phyloP scores from a whole-genome alignment of 2,797 vertebrate species.

The Pyrocephalus nanus region DNA sequence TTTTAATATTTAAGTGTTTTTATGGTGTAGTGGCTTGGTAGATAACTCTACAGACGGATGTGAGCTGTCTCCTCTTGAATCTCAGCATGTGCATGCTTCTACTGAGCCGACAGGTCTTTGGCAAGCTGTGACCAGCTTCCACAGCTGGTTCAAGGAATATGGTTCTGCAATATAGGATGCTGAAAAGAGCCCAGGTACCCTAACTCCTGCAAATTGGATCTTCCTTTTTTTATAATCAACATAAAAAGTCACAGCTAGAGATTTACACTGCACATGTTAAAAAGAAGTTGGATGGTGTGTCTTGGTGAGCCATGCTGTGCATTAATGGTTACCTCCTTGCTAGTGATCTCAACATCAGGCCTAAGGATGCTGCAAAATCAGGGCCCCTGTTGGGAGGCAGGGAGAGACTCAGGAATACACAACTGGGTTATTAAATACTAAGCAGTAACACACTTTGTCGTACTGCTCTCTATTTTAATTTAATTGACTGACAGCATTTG shows the following conservation, averaged over 20 bases:
- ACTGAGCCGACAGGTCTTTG: rapidly evolving
- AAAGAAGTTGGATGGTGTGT: not conserved
- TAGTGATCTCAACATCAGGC: not conserved
- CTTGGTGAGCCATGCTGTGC: not conserved
- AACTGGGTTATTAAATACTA: not conserved
- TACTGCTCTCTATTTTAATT: not conserved
- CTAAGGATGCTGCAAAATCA: not conserved
- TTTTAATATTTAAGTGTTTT: not conserved
- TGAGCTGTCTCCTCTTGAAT: not conserved
- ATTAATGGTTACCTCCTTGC: not conserved
- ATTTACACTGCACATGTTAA: rapidly evolving
- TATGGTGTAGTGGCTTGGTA: not conserved
- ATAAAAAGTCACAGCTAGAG: not conserved
- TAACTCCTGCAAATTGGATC: not conserved
- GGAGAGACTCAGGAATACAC: not conserved
- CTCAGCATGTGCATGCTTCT: not conserved
- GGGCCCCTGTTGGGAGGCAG: not conserved
- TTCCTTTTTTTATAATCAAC: not conserved
- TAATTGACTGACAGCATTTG: not conserved
- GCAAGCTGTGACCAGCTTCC: not conserved
- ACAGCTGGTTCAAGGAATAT: not conserved
- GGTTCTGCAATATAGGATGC: not conserved
- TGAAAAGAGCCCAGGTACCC: not conserved
- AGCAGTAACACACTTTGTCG: not conserved
- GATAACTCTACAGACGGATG: not conserved